Base-by-base conservation (phyloP, 2,113 vertebrate genomes). In the Hippocampus abdominalis region DNA sequence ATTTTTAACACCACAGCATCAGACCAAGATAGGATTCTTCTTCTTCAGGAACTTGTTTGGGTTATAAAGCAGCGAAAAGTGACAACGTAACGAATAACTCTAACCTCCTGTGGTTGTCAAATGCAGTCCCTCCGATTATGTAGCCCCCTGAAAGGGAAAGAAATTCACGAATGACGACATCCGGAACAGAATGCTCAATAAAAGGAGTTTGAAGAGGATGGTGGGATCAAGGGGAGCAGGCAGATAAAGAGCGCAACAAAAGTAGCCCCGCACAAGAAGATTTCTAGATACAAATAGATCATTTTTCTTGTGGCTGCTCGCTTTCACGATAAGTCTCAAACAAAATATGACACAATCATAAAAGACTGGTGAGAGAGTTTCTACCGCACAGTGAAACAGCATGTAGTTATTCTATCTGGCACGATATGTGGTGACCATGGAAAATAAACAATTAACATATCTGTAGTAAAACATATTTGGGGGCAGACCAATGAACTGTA, bases 1-100 rank as follows among this genome's bases (percentile, higher is more conserved):
- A 60, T 15, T 13, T 7, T 23, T 57, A 11, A 32, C 3, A 6
- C 13, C 32, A 57, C 56, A 27, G 7, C 8, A 16, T 32, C 10
- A 32, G 15, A 60, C 15, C 13, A 18, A 46, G 36, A 87, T 88
- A 20, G 8, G 72, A 73, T 85, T 76, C 80, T 78, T 72, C 62
- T 79, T 18, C 64, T 79, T n/a, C 21, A 65, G 44, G 68, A 63
- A 59, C 8, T 23, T 51, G 66, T 68, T 48, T 57, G 21, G 44
- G 66, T 60, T 60, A 36, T 60, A 60, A 36, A 60, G 15, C 25
- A 60, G 57, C 7, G 27, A 8, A 32, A 60, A 60, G 25, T 60
- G 57, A 60, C 57, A 32, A 60, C 57, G 2, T 42, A 21, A 64
- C 57, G 66, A 71, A 56, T 74, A 2, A 18, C 64, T 77, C 36